Conservation (phyloP, 2,113 vertebrate genomes). For the Nothobranchius furzeri region DNA sequence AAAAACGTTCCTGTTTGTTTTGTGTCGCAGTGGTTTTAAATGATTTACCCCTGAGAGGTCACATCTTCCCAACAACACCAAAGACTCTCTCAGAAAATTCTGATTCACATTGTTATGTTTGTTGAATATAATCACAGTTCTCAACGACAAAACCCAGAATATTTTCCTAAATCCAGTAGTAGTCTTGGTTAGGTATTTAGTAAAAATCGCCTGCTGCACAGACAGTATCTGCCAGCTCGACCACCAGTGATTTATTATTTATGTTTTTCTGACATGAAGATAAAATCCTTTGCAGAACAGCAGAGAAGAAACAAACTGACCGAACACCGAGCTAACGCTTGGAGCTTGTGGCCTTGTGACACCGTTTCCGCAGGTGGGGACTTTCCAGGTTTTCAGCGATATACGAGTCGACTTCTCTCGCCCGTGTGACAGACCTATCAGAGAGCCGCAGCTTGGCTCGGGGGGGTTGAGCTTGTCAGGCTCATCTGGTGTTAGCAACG, state of each 20-base stretch:
- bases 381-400: conserved; percentile 43
- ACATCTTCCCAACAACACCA: neutral
- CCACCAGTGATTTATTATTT: conserved; percentile 22
- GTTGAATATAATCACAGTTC: neutral
- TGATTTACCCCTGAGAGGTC: neutral
- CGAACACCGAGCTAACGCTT: conserved; percentile 10
- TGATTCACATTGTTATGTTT: neutral
- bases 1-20: too few relatives aligned
- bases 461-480: conserved; percentile 27
- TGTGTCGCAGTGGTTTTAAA: too few relatives aligned
- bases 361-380: conserved; percentile 37
- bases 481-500: conserved; percentile 28
- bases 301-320: conserved; percentile 24
- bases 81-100: too few relatives aligned
- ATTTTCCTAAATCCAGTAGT: neutral
- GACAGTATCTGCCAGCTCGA: neutral
- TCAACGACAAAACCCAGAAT: neutral
- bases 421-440: conserved; percentile 34
- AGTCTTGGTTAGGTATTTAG: neutral
- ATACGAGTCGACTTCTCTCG: conserved; percentile 27
- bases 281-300: neutral
- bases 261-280: conserved; percentile 13
- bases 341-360: conserved; percentile 22
- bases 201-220: neutral
- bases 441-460: conserved; percentile 21